Conservation (phyloP, 2,113 vertebrate genomes). For the Craseonycteris thonglongyai region DNA sequence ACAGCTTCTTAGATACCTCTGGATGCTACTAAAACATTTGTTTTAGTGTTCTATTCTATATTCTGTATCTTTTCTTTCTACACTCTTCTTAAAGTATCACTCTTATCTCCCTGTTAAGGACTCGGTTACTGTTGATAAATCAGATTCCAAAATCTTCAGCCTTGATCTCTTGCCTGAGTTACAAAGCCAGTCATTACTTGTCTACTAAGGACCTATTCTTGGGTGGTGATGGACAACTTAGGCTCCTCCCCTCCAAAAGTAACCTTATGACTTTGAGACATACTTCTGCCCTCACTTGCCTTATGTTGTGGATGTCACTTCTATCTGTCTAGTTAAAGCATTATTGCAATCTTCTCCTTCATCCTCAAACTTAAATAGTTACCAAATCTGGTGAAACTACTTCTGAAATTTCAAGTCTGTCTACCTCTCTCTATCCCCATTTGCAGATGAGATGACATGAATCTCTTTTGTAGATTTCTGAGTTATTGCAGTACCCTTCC, state of each 20-base stretch:
- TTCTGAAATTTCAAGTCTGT: background rate
- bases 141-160: background rate
- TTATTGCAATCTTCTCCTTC: background rate
- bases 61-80: background rate
- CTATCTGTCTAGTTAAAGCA: background rate
- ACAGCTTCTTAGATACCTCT: background rate
- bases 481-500: background rate
- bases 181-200: background rate
- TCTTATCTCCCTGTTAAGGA: background rate
- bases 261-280: background rate
- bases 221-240: accelerated
- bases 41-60: background rate
- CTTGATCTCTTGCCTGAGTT: background rate
- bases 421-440: background rate
- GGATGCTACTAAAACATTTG: background rate
- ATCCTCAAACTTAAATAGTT: background rate
- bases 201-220: background rate
- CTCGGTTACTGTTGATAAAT: background rate
- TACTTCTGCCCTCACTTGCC: background rate
- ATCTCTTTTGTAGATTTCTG: background rate
- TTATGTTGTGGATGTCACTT: background rate
- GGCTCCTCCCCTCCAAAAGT: background rate
- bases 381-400: background rate
- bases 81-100: background rate
- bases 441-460: background rate